Base-by-base conservation (phyloP, 1,140 invertebrate genomes). In the Forficula auricularia region DNA sequence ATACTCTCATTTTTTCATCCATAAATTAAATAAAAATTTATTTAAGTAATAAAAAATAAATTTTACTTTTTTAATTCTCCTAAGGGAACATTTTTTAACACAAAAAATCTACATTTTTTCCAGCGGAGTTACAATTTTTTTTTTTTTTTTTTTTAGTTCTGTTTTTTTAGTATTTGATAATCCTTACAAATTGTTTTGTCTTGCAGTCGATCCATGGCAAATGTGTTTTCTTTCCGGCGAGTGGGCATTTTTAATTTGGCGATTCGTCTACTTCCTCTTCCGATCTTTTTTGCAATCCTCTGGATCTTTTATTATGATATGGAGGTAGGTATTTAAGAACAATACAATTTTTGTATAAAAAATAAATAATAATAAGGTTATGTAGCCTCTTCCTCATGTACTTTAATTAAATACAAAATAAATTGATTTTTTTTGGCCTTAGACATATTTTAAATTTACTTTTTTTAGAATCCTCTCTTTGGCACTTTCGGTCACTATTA, bases 291-390 rank as follows among this genome's bases (percentile, higher is more conserved):
- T 57, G 71, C 77, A 10, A 61, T 88, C 7, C 50, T 91, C 12
- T 89, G 82, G 71, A 59, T 80, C 4, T 81, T 90, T 48, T 91
- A 88, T 54, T 77, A 71, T 41, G 76, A 75, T 51, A 64, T 74
- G 44, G 65, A 73, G 57, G 73, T 77, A 63, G n/a, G n/a, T n/a
- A n/a, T n/a, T n/a, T n/a, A n/a, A n/a, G n/a, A n/a, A n/a, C n/a
- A n/a, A n/a, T n/a, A n/a, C n/a, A n/a, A n/a, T n/a, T 59, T 50
- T 48, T 27, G n/a, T 18, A 19, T 22, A 4, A 4, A 32, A 32
- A n/a, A n/a, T n/a, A 32, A 32, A 32, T 32, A 9, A 32, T 32
- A n/a, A 8, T 32, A 32, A 32, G 8, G 8, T 9, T 9, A 8
- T 32, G 31, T 32, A 8, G 8, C n/a, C n/a, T 8, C 8, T 8